Conservation (phyloP, 2,797 vertebrate genomes). For the Acipenser ruthenus region DNA sequence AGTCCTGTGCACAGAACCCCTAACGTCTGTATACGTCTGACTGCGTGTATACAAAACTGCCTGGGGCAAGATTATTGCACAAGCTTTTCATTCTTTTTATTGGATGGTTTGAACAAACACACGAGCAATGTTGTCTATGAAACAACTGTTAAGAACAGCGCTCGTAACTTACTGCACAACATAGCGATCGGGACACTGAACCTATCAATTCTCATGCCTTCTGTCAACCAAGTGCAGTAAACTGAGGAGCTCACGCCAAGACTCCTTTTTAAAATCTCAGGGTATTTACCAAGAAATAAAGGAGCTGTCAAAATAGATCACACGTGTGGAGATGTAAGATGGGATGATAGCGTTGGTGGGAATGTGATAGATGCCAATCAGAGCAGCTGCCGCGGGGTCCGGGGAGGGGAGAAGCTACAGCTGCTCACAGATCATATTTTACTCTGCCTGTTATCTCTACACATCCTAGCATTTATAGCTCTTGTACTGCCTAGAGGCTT, state of each 20-base stretch:
- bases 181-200: too few relatives aligned
- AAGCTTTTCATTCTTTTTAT: too few relatives aligned
- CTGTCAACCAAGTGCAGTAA: background rate
- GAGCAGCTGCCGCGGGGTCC: conserved; percentile 40
- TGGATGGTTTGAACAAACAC: too few relatives aligned
- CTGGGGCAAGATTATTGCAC: too few relatives aligned
- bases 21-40: too few relatives aligned
- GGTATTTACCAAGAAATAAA: conserved; percentile 12
- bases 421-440: conserved; percentile 61
- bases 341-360: conserved; percentile 27
- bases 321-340: conserved; percentile 14
- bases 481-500: conserved; percentile 18
- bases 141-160: too few relatives aligned
- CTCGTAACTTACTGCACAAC: too few relatives aligned
- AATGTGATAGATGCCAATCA: conserved; percentile 59
- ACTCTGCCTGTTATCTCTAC: conserved; percentile 44
- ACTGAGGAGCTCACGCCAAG: background rate
- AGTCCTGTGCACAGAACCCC: too few relatives aligned
- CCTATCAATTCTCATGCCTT: background rate
- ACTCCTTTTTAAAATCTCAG: conserved; percentile 6
- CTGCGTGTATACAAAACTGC: too few relatives aligned
- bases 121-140: too few relatives aligned
- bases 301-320: conserved; percentile 22
- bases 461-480: conserved; percentile 22
- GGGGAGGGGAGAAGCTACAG: conserved; percentile 48